Evolutionary conservation across 1,140 invertebrate species (phyloP), one percentile per base, ranked within the genome.

Genomic region (Littorina saxatilis): DNA sequence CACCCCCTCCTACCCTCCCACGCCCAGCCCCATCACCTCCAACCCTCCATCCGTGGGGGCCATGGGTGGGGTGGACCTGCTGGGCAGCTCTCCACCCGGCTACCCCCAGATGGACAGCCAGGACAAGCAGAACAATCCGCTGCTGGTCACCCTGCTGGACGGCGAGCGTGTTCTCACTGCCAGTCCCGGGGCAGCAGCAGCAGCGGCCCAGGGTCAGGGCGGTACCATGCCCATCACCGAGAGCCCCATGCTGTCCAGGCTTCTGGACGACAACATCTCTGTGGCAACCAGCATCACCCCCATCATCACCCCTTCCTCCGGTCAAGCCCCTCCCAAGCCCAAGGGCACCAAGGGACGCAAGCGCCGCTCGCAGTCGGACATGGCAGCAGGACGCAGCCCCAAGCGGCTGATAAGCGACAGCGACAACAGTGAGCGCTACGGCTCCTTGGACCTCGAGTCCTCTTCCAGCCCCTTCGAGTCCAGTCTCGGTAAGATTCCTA

Each of bases 231-330:
- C 78, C 40, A 72, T 87, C 39, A 82, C 85, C 73, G 85, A 91
- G 66, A 89, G 88, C 81, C 88, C 91, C 43, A 92, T 93, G 91
- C 84, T 93, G 76, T 92, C 92, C 83, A 91, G 87, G 83, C 87
- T 93, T 61, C 84, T 93, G 29, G 92, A 92, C 80, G 92, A 93
- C 84, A 85, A 91, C 27, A 89, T 90, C 20, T 86, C 90, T 39
- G 88, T 91, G 15, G 84, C 85, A 43, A 84, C 88, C 37, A 85
- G 76, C 52, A 79, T 88, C 66, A 84, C 85, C 70, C 74, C 80
- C 74, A 82, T 87, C 70, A 75, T 84, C 82, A 29, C 77, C 81
- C 2, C 90, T 87, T 83, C 84, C 29, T 83, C 37, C 83, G 87
- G 90, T 82, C 83, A 88, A 43, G 52, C 63, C 37, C 82, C 74